These are phyloP conservation scores for Leptogaster cylindrica DNA, from an alignment of 2,888 invertebrate genomes.

Conservation along the genomic window DNA sequence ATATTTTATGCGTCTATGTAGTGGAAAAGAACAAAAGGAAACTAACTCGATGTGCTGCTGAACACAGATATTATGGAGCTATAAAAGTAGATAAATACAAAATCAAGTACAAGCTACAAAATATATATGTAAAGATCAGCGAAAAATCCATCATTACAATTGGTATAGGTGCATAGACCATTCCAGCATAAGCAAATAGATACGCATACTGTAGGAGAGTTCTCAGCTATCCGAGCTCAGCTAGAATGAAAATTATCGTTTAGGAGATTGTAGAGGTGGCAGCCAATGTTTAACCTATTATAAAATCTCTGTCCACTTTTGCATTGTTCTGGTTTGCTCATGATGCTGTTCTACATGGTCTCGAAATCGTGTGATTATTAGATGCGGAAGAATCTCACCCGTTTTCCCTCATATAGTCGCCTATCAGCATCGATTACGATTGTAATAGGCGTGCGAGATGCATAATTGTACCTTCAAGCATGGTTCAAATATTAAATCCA, in stretches of 20 bases:
- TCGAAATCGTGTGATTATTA: slow-evolving; percentile 33
- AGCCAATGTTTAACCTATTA: slow-evolving; percentile 2
- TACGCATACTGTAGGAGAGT: too few relatives aligned
- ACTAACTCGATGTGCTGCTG: not conserved
- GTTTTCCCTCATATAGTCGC: slow-evolving; percentile 1
- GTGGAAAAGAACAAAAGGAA: not conserved
- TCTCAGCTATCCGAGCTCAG: too few relatives aligned
- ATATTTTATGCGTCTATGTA: not conserved
- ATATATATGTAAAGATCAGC: not conserved
- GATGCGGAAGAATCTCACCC: slow-evolving; percentile 22
- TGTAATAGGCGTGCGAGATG: slow-evolving; percentile 35
- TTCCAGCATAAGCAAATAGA: not conserved
- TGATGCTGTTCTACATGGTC: slow-evolving; percentile 9
- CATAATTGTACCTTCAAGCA: slow-evolving; percentile 28
- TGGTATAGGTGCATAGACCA: not conserved
- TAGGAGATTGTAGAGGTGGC: not conserved
- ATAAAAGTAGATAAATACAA: not conserved
- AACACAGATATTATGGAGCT: slow-evolving; percentile 8
- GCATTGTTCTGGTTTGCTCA: not conserved
- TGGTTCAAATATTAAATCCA: not conserved
- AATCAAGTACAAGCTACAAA: not conserved
- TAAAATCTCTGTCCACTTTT: not conserved
- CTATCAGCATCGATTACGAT: slow-evolving; percentile 33
- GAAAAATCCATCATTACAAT: slow-evolving; percentile 17
- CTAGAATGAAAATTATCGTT: too few relatives aligned